Conservation (phyloP, 1,140 invertebrate species). For the Zaprionus ornatus region DNA sequence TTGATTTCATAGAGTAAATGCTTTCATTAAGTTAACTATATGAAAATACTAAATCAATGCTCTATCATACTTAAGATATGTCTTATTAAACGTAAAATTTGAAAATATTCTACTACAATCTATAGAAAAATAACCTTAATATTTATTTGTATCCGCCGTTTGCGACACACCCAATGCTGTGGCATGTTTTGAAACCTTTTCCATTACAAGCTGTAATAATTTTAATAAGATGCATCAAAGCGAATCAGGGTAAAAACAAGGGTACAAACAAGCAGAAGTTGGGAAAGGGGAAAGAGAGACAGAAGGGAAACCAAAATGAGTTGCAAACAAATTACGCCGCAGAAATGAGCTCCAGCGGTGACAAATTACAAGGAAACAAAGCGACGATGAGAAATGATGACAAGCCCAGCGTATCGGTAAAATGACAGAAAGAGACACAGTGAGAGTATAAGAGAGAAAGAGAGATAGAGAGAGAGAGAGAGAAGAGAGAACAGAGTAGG, state of each 20-base stretch:
- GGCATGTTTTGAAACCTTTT: conserved; percentile 15
- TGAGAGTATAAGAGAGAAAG: not conserved
- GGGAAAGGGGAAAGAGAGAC: not conserved
- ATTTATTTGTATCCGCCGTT: not conserved
- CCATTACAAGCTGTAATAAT: conserved; percentile 59
- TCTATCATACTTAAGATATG: too few species aligned
- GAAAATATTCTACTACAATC: not conserved
- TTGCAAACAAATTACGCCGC: conserved; percentile 78
- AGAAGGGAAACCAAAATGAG: conserved; percentile 67
- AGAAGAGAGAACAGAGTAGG: conserved; percentile 22
- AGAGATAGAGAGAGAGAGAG: conserved; percentile 9
- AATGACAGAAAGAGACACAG: conserved; percentile 38
- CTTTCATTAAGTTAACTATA: too few species aligned
- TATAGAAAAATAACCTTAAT: not conserved
- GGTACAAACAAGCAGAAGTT: conserved; percentile 38
- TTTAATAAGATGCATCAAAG: conserved; percentile 66
- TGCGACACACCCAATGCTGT: conserved; percentile 26
- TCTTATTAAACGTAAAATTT: too few species aligned
- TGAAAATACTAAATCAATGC: too few species aligned
- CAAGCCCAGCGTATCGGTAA: conserved; percentile 56
- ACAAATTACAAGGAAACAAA: conserved; percentile 77
- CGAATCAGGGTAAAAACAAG: conserved; percentile 53
- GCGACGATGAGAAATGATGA: conserved; percentile 76
- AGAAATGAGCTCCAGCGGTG: conserved; percentile 78
- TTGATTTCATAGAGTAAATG: too few species aligned